These are phyloP conservation scores for Hippotragus niger DNA, from an alignment of 2,113 vertebrate genomes.

Conservation along the genomic window DNA sequence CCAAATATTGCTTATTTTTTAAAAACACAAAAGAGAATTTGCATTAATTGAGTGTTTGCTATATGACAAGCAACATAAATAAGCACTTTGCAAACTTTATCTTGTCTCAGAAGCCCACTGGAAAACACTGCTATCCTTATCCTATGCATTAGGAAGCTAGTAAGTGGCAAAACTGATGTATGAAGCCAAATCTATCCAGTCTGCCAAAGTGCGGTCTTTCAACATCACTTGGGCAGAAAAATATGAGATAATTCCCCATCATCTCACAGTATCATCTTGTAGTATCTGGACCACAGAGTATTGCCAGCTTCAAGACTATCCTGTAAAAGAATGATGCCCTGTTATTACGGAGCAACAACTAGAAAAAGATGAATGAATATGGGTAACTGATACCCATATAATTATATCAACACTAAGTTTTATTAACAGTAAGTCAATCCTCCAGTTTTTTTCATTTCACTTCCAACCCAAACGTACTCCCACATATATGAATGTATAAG, in stretches of 20 bases:
- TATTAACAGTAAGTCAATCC: background rate
- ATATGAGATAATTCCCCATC: background rate
- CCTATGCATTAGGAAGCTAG: background rate
- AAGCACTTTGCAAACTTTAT: background rate
- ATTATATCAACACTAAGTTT: background rate
- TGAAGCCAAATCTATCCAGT: background rate
- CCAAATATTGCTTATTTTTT: background rate
- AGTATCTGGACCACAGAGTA: background rate
- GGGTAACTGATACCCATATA: background rate
- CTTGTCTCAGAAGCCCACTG: background rate
- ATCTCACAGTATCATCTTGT: background rate
- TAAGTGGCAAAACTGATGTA: background rate
- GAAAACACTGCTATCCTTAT: background rate
- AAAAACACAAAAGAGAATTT: background rate
- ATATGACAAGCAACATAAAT: background rate
- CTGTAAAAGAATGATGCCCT: background rate
- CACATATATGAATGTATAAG: background rate
- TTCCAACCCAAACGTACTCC: background rate
- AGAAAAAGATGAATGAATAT: background rate
- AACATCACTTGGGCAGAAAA: background rate
- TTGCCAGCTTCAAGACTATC: background rate
- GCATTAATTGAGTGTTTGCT: background rate
- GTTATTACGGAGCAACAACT: background rate
- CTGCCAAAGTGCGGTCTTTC: background rate
- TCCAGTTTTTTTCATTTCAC: background rate